Evolutionary conservation across 2,797 vertebrate species (phyloP).

Genomic region (Argya squamiceps): DNA sequence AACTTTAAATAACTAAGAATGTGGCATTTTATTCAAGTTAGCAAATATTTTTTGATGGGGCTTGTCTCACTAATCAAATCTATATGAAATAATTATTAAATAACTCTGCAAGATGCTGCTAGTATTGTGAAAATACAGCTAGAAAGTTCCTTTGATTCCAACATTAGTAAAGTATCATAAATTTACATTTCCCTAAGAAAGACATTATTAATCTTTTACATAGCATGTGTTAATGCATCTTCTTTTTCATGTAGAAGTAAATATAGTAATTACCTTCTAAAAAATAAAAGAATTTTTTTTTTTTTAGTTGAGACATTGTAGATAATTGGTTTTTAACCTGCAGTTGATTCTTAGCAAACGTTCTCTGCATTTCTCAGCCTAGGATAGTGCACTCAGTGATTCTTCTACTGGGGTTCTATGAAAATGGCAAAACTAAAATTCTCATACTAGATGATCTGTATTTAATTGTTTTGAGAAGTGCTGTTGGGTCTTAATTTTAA

Average conservation of each 20-base stretch:
- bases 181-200: background rate
- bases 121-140: background rate
- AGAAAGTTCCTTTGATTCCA: background rate
- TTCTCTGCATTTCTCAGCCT: background rate
- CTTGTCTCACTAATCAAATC: background rate
- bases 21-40: background rate
- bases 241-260: background rate
- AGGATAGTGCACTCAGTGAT: background rate
- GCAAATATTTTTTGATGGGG: background rate
- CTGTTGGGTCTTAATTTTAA: background rate
- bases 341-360: background rate
- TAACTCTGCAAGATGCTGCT: background rate
- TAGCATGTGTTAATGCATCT: background rate
- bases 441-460: background rate
- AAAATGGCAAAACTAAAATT: background rate
- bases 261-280: background rate
- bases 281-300: background rate
- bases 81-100: background rate
- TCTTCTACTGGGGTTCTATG: background rate
- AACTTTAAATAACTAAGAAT: background rate
- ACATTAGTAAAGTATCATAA: background rate
- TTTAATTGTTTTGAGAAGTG: background rate
- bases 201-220: background rate
- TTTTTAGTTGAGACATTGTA: background rate
- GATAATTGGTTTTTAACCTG: background rate